Evolutionary conservation across 2,888 invertebrate species (phyloP), one percentile per base, ranked within the genome.

Genomic region (Drosophila rubida): DNA sequence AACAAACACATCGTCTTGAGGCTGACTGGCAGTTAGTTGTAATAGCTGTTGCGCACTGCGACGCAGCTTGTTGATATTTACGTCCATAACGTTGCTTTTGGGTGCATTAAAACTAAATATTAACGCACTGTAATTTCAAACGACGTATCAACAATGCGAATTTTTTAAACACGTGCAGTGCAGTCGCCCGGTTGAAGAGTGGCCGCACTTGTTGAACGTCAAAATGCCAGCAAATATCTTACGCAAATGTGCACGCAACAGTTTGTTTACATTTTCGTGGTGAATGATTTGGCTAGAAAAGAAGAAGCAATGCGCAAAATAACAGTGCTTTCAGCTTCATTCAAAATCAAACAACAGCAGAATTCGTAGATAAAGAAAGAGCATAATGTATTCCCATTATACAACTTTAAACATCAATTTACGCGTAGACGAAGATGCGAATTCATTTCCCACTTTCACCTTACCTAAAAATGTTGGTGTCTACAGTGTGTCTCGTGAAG

Each of bases 21-120:
- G 42, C 50, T 60, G 59, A 35, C 48, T 53, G 11, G 46, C 45
- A 32, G 88, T 58, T 4, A 79, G 51, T 22, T 79, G 61, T 42
- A 79, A 54, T 7, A 91, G 51, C 51, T 75, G 66, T 30, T 80
- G 82, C 16, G 79, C 80, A 55, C 87, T 87, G 41, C 74, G 68
- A n/a, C 80, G 86, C 60, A 91, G 57, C 69, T 87, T 88, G 49
- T 81, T 87, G 57, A 82, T 74, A 72, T 78, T 87, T 23, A 91
- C 79, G 69, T 91, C 90, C 91, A 91, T 91, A 11, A 14, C 35
- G 23, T 11, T 35, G 13, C n/a, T 2, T 14, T 54, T 4, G 7
- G 4, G 32, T 54, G 69, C 51, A 77, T 73, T 67, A 13, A 61
- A 51, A 53, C 11, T 11, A 8, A 23, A 39, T 46, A 51, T 58